phyloP scores from a whole-genome alignment of 2,797 vertebrate species.

The Carcharodon carcharias region DNA sequence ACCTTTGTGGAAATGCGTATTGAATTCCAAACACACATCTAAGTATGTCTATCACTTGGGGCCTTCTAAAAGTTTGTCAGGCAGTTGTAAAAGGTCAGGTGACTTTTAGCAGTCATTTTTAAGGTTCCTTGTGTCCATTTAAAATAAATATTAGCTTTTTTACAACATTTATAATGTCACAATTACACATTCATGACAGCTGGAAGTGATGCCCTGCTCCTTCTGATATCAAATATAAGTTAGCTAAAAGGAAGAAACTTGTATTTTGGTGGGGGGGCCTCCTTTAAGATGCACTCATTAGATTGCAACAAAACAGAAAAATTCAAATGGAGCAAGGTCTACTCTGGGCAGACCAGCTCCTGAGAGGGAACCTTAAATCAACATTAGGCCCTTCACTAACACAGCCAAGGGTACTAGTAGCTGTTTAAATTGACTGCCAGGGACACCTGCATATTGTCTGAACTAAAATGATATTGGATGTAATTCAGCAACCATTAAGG shows the following conservation, averaged over 20 bases:
- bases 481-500: background rate
- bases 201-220: background rate
- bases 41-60: no score
- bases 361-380: background rate
- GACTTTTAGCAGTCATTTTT: no score
- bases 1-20: no score
- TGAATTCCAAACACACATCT: no score
- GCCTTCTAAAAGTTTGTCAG: no score
- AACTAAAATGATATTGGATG: background rate
- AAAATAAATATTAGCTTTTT: no score
- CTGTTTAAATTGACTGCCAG: background rate
- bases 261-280: background rate
- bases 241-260: background rate
- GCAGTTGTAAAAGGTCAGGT: no score
- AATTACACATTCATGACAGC: no score
- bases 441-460: background rate
- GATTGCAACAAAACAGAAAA: background rate
- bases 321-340: background rate
- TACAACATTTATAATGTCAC: no score
- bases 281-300: background rate
- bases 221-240: background rate
- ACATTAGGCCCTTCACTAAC: background rate
- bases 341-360: background rate
- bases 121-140: no score
- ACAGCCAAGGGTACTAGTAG: background rate